phyloP scores from a whole-genome alignment of 2,888 invertebrate genomes.

The Lomographa bimaculata region DNA sequence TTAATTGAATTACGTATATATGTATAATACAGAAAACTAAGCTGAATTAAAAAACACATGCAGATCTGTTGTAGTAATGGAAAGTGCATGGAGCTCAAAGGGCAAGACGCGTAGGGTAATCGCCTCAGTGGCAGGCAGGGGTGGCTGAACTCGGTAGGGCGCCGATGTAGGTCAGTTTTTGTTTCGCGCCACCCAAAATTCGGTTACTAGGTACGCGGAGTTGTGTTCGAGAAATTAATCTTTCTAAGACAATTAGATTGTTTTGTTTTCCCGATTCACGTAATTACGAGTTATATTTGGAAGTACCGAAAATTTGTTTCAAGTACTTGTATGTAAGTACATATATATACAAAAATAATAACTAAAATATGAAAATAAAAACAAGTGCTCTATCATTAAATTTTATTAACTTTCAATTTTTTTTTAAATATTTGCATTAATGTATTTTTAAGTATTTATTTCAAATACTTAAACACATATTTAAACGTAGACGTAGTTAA shows the following conservation, averaged over 20 bases:
- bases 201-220: slow-evolving; percentile 69
- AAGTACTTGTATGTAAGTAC: no score
- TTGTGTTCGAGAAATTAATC: slow-evolving; percentile 53
- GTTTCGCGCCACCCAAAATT: slow-evolving; percentile 81
- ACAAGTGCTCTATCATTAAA: no score
- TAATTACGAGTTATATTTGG: neutral
- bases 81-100: slow-evolving; percentile 62
- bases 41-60: slow-evolving; percentile 33
- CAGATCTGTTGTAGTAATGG: slow-evolving; percentile 57
- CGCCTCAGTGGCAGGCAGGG: slow-evolving; percentile 66
- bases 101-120: slow-evolving; percentile 69
- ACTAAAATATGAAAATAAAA: no score
- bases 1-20: no score
- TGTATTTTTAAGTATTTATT: no score
- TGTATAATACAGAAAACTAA: no score
- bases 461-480: no score
- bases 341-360: no score
- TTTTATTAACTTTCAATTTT: no score
- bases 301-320: no score
- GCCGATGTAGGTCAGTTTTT: slow-evolving; percentile 82
- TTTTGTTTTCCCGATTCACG: slow-evolving; percentile 6
- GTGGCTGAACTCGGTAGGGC: slow-evolving; percentile 80
- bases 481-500: no score
- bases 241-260: slow-evolving; percentile 45
- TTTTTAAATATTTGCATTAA: no score